phyloP scores from a whole-genome alignment of 2,888 invertebrate species.

The Allophyes oxyacanthae region DNA sequence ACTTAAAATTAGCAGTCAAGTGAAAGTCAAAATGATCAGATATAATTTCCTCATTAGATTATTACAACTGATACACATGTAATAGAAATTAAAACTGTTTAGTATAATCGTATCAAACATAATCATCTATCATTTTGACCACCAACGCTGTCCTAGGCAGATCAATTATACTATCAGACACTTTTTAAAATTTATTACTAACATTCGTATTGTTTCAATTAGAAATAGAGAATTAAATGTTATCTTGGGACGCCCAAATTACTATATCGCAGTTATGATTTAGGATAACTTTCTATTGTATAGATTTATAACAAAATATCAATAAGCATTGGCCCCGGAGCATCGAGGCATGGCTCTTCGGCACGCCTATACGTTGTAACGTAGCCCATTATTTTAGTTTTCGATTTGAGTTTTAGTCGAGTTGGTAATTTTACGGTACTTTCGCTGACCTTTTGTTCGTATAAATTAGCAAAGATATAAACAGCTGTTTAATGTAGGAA shows the following conservation, averaged over 20 bases:
- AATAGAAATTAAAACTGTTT: slow-evolving; percentile 56
- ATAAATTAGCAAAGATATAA: slow-evolving; percentile 41
- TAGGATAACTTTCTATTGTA: slow-evolving; percentile 80
- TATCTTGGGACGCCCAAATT: slow-evolving; percentile 84
- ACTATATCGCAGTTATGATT: slow-evolving; percentile 76
- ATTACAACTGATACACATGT: slow-evolving; percentile 27
- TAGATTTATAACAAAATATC: slow-evolving; percentile 79
- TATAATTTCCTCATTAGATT: slow-evolving; percentile 18
- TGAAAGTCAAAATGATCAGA: slow-evolving; percentile 29
- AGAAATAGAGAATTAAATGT: slow-evolving; percentile 82
- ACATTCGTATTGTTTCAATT: slow-evolving; percentile 86
- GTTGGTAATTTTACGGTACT: slow-evolving; percentile 52
- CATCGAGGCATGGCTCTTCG: slow-evolving; percentile 65
- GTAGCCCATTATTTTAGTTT: slow-evolving; percentile 70
- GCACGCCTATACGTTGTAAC: slow-evolving; percentile 81
- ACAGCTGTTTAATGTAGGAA: too few relatives aligned
- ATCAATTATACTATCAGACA: slow-evolving; percentile 75
- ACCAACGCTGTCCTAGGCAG: slow-evolving; percentile 75
- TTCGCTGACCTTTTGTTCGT: slow-evolving; percentile 52
- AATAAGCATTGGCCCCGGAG: slow-evolving; percentile 78
- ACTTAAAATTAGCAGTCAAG: background rate
- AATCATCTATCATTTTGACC: slow-evolving; percentile 77
- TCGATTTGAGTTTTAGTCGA: slow-evolving; percentile 65
- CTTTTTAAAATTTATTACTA: slow-evolving; percentile 75
- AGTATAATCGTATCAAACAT: slow-evolving; percentile 61